Base-by-base conservation (phyloP, 2,797 vertebrate species). In the Syndactyla subalaris region DNA sequence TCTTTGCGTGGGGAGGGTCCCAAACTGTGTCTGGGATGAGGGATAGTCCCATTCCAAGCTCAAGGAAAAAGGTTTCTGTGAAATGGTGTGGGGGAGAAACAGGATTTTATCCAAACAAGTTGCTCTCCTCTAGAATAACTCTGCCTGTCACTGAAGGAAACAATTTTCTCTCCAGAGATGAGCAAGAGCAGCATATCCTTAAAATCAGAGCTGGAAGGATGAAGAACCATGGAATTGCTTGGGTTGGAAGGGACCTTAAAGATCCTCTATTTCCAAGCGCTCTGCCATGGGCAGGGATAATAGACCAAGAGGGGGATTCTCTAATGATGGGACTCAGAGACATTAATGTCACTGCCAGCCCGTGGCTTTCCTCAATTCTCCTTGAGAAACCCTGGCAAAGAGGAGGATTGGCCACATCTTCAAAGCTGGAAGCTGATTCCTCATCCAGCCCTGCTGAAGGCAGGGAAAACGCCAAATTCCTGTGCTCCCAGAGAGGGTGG, bases 41-140 rank as follows among this genome's bases (percentile, higher is more conserved):
- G 30, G 14, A 5, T 32, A 4, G 3, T 67, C 36, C 27, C 63
- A 3, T 59, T 79, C 70, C 59, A 87, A 85, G 15, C 4, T 70
- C 32, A 17, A 0, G 10, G 24, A 8, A 75, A 11, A 17, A 68
- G 3, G 2, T 74, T 73, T 48, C 58, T 2, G 1, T 3, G 9
- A 81, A 70, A 68, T 4, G 6, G 1, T 1, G 3, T 5, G 14
- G 3, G 7, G 3, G 22, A 22, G 32, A 74, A 49, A 11, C 1
- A 32, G 38, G 17, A 68, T 92, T 93, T 92, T 57, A 36, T 10
- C 12, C 16, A 34, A 36, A 75, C 12, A 24, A 2, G 1, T 43
- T 83, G 7, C 6, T 91, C 5, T 80, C 22, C 22, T 85, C 9
- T 10, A n/a, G 14, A 12, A 24, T 48, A 76, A 48, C 27, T 72